Percentiles rank a stretch among this genome's conserved stretches.
Conservation (phyloP, 2,113 vertebrate species). For the Chloropsis cyanopogon region DNA sequence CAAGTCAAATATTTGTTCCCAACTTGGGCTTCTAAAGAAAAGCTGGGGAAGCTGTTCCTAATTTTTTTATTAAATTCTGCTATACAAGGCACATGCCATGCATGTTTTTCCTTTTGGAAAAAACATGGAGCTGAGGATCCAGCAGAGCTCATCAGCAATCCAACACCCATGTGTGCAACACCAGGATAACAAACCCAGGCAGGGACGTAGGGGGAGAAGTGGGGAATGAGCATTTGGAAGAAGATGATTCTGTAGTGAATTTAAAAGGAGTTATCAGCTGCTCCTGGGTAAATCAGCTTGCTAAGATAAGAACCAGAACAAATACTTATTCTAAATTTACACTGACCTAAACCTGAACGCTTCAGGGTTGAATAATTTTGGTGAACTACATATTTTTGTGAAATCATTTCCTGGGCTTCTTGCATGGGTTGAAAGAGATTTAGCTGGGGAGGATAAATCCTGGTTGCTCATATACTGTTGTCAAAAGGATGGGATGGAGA, state of each 20-base stretch:
- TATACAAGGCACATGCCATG: neutral
- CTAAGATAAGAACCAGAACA: slow-evolving; percentile 58
- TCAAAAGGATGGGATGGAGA: slow-evolving; percentile 26
- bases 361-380: slow-evolving; percentile 42
- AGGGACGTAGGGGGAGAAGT: neutral
- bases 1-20: neutral
- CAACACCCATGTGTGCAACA: neutral
- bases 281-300: slow-evolving; percentile 55
- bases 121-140: neutral
- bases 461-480: neutral
- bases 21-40: neutral
- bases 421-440: slow-evolving; percentile 40
- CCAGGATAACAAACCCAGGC: neutral
- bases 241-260: slow-evolving; percentile 9
- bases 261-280: slow-evolving; percentile 36
- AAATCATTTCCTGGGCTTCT: slow-evolving; percentile 31
- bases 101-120: neutral
- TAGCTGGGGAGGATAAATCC: slow-evolving; percentile 36
- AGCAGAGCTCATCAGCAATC: neutral
- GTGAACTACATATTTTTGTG: slow-evolving; percentile 25
- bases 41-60: neutral
- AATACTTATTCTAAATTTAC: slow-evolving; percentile 64
- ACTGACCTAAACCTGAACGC: slow-evolving; percentile 46
- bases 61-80: neutral
- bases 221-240: neutral